phyloP scores from a whole-genome alignment of 2,113 vertebrate species.

The Corynorhinus townsendii region DNA sequence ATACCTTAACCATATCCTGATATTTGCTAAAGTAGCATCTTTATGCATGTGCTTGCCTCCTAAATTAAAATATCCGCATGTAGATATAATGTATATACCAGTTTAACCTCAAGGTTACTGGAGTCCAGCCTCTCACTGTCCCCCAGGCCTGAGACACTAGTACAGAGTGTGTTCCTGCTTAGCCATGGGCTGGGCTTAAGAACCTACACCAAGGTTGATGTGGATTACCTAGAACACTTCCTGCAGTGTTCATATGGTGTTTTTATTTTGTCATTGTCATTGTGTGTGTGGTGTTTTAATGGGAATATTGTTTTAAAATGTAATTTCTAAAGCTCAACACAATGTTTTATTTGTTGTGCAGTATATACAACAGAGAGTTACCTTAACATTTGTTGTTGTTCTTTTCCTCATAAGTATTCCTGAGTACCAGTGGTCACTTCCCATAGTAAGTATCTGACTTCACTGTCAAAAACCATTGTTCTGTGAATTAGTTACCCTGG shows the following conservation, averaged over 20 bases:
- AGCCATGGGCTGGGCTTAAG: conserved; percentile 65
- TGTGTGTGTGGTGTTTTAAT: conserved; percentile 37
- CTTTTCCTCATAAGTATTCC: neutral
- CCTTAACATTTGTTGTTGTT: conserved; percentile 9
- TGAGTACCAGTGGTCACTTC: neutral
- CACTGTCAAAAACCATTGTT: conserved; percentile 31
- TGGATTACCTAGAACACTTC: conserved; percentile 58
- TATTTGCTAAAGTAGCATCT: conserved; percentile 73
- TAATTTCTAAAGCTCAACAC: conserved; percentile 77
- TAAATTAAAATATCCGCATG: conserved; percentile 80
- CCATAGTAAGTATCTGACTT: conserved; percentile 43
- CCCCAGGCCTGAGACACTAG: conserved; percentile 74
- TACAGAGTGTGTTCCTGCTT: conserved; percentile 54
- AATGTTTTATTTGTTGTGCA: conserved; percentile 73
- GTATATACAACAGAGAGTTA: conserved; percentile 58
- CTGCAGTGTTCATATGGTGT: conserved; percentile 78
- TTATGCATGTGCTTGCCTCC: conserved; percentile 80
- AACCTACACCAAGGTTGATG: conserved; percentile 61
- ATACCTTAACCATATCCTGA: conserved; percentile 62
- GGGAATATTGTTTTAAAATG: conserved; percentile 78
- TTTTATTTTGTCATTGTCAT: conserved; percentile 62
- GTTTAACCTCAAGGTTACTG: conserved; percentile 70
- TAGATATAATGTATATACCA: conserved; percentile 84
- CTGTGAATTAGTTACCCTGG: neutral
- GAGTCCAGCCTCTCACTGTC: conserved; percentile 19